These are phyloP conservation scores for Osmoderma eremita DNA, from an alignment of 2,888 invertebrate genomes.

Conservation along the genomic window DNA sequence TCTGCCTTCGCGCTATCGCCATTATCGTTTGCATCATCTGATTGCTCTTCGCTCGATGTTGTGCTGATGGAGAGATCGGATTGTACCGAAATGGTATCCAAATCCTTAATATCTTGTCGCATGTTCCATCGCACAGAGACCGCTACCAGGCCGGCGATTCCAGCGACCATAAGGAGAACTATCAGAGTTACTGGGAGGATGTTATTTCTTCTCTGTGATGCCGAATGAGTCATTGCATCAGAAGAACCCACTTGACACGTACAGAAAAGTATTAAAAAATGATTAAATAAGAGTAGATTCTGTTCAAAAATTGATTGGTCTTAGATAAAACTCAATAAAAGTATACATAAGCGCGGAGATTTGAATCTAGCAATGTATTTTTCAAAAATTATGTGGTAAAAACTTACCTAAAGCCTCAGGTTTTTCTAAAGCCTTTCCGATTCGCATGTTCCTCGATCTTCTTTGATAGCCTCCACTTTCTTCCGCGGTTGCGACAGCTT, in stretches of 20 bases:
- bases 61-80: conserved; percentile 47
- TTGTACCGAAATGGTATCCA: conserved; percentile 63
- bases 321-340: too few relatives aligned
- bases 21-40: conserved; percentile 9
- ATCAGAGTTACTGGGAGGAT: conserved; percentile 63
- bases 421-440: conserved; percentile 56
- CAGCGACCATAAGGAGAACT: conserved; percentile 70
- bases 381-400: background rate
- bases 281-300: too few relatives aligned
- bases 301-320: too few relatives aligned
- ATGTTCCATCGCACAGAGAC: conserved; percentile 69
- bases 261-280: too few relatives aligned
- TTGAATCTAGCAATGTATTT: background rate
- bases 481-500: conserved; percentile 56
- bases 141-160: conserved; percentile 68
- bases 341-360: too few relatives aligned
- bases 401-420: conserved; percentile 60
- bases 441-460: conserved; percentile 54
- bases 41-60: conserved; percentile 54
- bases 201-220: conserved; percentile 34
- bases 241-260: too few relatives aligned
- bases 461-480: conserved; percentile 56
- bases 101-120: conserved; percentile 62
- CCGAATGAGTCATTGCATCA: too few relatives aligned
- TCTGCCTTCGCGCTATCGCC: too few relatives aligned